Evolutionary conservation across 92 coral and sea anemone genomes (phyloP).

Genomic region (Epizoanthus ramosus): DNA sequence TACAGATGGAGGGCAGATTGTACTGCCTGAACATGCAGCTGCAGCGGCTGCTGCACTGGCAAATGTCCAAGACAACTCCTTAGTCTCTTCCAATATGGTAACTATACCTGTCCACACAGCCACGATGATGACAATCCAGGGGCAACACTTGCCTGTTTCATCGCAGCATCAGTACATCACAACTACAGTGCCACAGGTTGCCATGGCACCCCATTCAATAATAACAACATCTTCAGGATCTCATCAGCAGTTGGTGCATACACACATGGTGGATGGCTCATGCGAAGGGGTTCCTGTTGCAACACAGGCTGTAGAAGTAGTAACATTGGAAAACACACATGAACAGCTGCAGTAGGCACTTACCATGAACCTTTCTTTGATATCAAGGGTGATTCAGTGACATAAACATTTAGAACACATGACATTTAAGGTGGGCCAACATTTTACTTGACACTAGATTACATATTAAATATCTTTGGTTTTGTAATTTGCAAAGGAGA

Average conservation of each 20-base stretch:
- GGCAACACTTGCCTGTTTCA: conserved; percentile 72
- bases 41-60: conserved; percentile 91
- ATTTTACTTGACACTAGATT: too few species aligned
- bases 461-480: too few species aligned
- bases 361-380: conserved; percentile 19
- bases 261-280: conserved; percentile 81
- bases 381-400: not conserved
- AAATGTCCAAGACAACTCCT: conserved; percentile 78
- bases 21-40: conserved; percentile 98
- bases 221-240: conserved; percentile 85
- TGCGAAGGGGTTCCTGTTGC: conserved; percentile 96
- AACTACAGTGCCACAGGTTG: conserved; percentile 93
- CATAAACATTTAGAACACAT: too few species aligned
- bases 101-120: conserved; percentile 97
- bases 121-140: conserved; percentile 96
- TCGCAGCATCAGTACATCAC: conserved; percentile 86
- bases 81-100: conserved; percentile 85
- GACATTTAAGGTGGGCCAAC: too few species aligned
- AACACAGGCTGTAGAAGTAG: conserved; percentile 98
- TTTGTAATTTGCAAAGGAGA: too few species aligned
- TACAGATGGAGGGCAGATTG: conserved; percentile 98
- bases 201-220: conserved; percentile 98
- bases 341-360: conserved; percentile 46
- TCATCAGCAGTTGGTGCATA: conserved; percentile 65
- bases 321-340: conserved; percentile 88